Conservation (phyloP, 2,797 vertebrate species). For the Apogon hyalosoma region DNA sequence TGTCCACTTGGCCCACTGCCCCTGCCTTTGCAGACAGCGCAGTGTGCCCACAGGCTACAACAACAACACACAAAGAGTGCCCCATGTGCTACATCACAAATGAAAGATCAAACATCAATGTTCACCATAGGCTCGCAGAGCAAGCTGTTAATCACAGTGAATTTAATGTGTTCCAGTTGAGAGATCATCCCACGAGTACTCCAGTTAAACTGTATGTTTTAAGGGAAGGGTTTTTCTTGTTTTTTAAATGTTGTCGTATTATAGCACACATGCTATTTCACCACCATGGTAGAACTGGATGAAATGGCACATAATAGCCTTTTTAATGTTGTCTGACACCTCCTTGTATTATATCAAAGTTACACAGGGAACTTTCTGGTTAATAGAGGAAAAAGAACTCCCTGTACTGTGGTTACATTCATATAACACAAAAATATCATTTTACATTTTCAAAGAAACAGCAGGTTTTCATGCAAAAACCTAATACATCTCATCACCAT, state of each 20-base stretch:
- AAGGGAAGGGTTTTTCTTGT: slow-evolving; percentile 34
- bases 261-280: slow-evolving; percentile 40
- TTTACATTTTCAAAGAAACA: slow-evolving; percentile 26
- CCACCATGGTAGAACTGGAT: slow-evolving; percentile 32
- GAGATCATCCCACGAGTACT: slow-evolving; percentile 66
- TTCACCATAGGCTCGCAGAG: slow-evolving; percentile 70
- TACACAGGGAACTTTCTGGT: slow-evolving; percentile 14
- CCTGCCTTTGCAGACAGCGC: slow-evolving; percentile 54
- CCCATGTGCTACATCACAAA: slow-evolving; percentile 82
- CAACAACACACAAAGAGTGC: slow-evolving; percentile 78
- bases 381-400: slow-evolving; percentile 20
- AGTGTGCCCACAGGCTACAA: slow-evolving; percentile 78
- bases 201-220: slow-evolving; percentile 70
- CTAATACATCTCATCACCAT: slow-evolving; percentile 35
- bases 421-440: slow-evolving; percentile 12
- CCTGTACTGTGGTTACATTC: slow-evolving; percentile 1
- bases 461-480: slow-evolving; percentile 28
- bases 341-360: slow-evolving; percentile 24
- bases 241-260: slow-evolving; percentile 43
- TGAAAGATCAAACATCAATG: slow-evolving; percentile 83
- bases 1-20: slow-evolving; percentile 78
- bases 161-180: slow-evolving; percentile 78
- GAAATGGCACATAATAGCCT: slow-evolving; percentile 33
- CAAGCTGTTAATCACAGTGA: slow-evolving; percentile 79
- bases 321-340: slow-evolving; percentile 27